Conservation (phyloP, 2,113 vertebrate species). For the Lota lota region DNA sequence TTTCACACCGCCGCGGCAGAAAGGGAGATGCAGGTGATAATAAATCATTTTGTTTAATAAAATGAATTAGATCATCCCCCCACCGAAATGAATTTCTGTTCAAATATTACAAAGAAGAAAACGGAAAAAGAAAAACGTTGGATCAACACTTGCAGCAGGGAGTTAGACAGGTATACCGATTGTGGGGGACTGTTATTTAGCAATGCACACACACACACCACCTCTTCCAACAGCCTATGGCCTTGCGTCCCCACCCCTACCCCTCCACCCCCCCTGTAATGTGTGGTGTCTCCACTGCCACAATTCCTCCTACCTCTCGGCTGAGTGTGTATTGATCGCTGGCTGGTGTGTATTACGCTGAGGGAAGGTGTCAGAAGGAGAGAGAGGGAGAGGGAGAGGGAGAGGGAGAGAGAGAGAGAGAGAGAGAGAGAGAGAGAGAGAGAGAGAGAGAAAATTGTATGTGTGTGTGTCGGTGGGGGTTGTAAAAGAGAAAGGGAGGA, state of each 20-base stretch:
- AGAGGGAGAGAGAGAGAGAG: conserved; percentile 8
- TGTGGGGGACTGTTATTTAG: conserved; percentile 51
- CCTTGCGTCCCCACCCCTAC: conserved; percentile 40
- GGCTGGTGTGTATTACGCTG: conserved; percentile 71
- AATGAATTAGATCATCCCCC: conserved; percentile 33
- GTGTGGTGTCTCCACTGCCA: conserved; percentile 71
- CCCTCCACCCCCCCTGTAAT: conserved; percentile 60
- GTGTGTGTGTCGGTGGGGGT: no score
- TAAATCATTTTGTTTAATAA: conserved; percentile 28
- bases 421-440: conserved; percentile 18
- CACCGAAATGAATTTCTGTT: no score
- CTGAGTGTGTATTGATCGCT: conserved; percentile 74
- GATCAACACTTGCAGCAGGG: no score
- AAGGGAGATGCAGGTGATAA: conserved; percentile 37
- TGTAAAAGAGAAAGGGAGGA: conserved; percentile 29
- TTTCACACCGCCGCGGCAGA: conserved; percentile 5
- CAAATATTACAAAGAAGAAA: not conserved
- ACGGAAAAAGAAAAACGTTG: not conserved
- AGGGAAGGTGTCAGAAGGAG: conserved; percentile 61
- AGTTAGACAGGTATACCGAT: conserved; percentile 20
- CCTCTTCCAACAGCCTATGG: conserved; percentile 58
- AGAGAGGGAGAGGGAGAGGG: conserved; percentile 16
- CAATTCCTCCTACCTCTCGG: conserved; percentile 38
- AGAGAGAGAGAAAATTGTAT: not conserved
- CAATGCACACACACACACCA: conserved; percentile 4